A percentile compares a stretch with the other conserved stretches of the same genome.
phyloP scores from a whole-genome alignment of 2,113 vertebrate species.

The Rostratula benghalensis region DNA sequence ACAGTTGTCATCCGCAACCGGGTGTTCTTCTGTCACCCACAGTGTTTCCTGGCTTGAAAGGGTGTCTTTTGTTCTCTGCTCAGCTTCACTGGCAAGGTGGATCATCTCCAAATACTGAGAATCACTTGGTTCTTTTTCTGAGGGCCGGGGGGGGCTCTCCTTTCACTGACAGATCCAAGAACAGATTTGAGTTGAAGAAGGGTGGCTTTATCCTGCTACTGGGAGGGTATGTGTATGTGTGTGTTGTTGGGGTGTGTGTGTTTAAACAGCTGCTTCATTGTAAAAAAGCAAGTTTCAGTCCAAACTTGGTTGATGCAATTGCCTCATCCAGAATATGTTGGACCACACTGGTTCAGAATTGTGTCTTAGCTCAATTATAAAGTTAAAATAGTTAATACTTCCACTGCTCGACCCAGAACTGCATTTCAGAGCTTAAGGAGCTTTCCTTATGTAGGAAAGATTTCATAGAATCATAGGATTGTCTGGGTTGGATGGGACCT shows the following conservation, averaged over 20 bases:
- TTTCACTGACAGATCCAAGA: not conserved
- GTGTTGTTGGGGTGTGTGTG: fast-evolving
- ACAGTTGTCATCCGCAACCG: not conserved
- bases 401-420: not conserved
- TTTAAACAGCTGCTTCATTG: not conserved
- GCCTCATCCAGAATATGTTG: not conserved
- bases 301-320: not conserved
- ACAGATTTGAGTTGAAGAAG: not conserved
- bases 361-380: not conserved
- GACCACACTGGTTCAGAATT: not conserved
- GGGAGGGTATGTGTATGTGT: not conserved
- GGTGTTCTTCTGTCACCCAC: not conserved
- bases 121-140: too few relatives aligned
- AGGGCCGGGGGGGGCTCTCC: too few relatives aligned
- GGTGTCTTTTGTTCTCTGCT: not conserved
- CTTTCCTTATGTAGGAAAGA: not conserved
- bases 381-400: not conserved
- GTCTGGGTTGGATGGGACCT: too few relatives aligned
- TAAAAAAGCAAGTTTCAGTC: not conserved
- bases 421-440: not conserved
- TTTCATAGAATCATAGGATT: too few relatives aligned
- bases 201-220: not conserved
- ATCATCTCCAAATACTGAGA: not conserved
- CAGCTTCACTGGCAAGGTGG: not conserved
- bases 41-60: not conserved